A percentile compares a stretch with the other conserved stretches of the same genome.
Evolutionary conservation across 2,113 vertebrate species (phyloP).

Genomic region (Odocoileus hemionus): DNA sequence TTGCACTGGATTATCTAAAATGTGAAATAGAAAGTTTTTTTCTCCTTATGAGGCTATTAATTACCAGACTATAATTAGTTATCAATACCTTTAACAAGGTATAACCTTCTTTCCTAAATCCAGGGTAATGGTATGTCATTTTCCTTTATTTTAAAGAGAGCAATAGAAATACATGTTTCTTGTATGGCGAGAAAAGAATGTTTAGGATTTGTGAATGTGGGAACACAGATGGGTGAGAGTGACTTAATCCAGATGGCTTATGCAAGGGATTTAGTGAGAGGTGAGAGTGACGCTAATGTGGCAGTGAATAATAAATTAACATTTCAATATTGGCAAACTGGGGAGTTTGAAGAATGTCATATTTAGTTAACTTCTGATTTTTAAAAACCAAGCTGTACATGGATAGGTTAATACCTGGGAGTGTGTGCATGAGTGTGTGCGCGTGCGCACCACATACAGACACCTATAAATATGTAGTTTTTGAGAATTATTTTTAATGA

Average conservation of each 20-base stretch:
- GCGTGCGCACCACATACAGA: accelerated
- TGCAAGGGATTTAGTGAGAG: constrained; percentile 76
- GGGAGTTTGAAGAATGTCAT: constrained; percentile 80
- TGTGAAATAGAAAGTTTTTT: neutral
- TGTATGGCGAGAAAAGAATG: constrained; percentile 20
- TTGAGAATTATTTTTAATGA: neutral
- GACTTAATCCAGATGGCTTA: constrained; percentile 79
- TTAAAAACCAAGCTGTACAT: constrained; percentile 77
- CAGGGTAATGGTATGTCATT: neutral
- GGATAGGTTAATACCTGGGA: constrained; percentile 74
- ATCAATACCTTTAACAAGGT: constrained; percentile 1
- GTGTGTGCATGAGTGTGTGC: accelerated
- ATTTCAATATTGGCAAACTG: constrained; percentile 81
- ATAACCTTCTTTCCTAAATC: neutral
- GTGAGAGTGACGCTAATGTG: constrained; percentile 61
- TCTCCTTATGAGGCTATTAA: neutral
- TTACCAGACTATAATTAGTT: constrained; percentile 10
- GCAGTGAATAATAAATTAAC: constrained; percentile 80
- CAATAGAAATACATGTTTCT: neutral
- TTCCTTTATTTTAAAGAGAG: constrained; percentile 59
- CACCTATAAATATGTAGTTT: neutral
- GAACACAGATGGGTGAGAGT: constrained; percentile 70
- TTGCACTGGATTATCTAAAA: constrained; percentile 26
- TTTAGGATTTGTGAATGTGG: constrained; percentile 61
- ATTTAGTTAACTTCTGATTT: constrained; percentile 58